Base-by-base conservation (phyloP, 2,113 vertebrate species). In the Sinocyclocheilus anshuiensis region DNA sequence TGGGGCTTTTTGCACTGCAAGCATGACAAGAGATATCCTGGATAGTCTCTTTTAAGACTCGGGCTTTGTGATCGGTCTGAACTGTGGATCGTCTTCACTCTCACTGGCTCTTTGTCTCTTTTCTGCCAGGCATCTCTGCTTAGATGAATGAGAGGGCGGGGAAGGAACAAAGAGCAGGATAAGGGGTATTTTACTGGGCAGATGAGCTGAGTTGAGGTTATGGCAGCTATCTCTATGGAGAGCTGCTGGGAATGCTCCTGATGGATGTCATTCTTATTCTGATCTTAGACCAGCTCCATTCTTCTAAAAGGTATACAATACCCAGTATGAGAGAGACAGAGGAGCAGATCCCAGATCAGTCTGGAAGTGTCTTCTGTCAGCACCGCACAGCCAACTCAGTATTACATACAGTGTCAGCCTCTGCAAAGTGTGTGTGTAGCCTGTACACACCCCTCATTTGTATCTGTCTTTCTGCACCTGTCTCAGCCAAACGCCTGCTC, bases 111-210 rank as follows among this genome's bases (percentile, higher is more conserved):
- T 94, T 94, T 94, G 93, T 95, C 92, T 93, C 77, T 90, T 91
- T 89, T 89, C 80, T 61, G 67, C 36, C 55, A 79, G 84, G 88
- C 86, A 86, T 89, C 84, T 57, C 80, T 88, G 39, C 39, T 42
- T 33, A 84, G 87, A 88, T 94, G 93, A 94, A 93, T 93, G 87
- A 90, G 89, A 92, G 90, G 89, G 93, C 65, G 91, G 92, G 90
- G 90, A 85, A 81, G 42, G 82, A 93, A 95, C 94, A 95, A 95
- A 95, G 91, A 92, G 90, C 91, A 93, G 86, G 93, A 94, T 93
- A 92, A 89, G 89, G 94, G 93, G 89, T 93, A 92, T 93, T 94
- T 93, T 87, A 88, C 90, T 89, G 92, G 92, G 93, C 93, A 94
- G 93, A 94, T 93, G 88, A 93, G 93, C 92, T 95, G 92, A 94